phyloP scores from a whole-genome alignment of 2,113 vertebrate genomes.

The Solea senegalensis region DNA sequence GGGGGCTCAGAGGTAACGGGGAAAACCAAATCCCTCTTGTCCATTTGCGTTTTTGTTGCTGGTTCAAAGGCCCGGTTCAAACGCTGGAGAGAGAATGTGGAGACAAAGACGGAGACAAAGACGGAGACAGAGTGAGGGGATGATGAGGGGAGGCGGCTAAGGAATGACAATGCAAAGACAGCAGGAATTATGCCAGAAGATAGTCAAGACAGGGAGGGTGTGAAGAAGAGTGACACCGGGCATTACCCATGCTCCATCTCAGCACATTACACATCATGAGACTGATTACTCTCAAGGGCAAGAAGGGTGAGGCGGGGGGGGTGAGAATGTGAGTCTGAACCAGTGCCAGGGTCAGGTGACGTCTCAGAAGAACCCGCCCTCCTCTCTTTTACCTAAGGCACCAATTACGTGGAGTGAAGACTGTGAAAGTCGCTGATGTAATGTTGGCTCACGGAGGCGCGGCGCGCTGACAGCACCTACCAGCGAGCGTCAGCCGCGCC shows the following conservation, averaged over 20 bases:
- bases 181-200: slow-evolving; percentile 25
- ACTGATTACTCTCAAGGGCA: slow-evolving; percentile 74
- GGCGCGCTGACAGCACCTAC: slow-evolving; percentile 35
- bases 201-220: slow-evolving; percentile 48
- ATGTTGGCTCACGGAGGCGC: slow-evolving; percentile 24
- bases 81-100: slow-evolving; percentile 38
- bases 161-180: slow-evolving; percentile 29
- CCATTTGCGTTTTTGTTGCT: slow-evolving; percentile 73
- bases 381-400: slow-evolving; percentile 12
- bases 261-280: slow-evolving; percentile 80
- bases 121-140: slow-evolving; percentile 20
- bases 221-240: slow-evolving; percentile 72
- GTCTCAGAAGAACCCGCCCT: slow-evolving; percentile 49
- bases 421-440: slow-evolving; percentile 36
- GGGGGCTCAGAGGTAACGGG: slow-evolving; percentile 71
- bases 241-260: slow-evolving; percentile 79
- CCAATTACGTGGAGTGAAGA: slow-evolving; percentile 25
- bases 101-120: slow-evolving; percentile 18
- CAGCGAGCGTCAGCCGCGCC: slow-evolving; percentile 18
- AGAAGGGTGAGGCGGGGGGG: slow-evolving; percentile 36
- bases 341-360: slow-evolving; percentile 78
- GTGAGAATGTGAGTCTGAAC: slow-evolving; percentile 70
- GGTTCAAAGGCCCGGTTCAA: slow-evolving; percentile 82
- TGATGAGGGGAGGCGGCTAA: slow-evolving; percentile 50
- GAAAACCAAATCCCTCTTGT: slow-evolving; percentile 78